Evolutionary conservation across 2,888 invertebrate species (phyloP).

Genomic region (Timema cristinae): DNA sequence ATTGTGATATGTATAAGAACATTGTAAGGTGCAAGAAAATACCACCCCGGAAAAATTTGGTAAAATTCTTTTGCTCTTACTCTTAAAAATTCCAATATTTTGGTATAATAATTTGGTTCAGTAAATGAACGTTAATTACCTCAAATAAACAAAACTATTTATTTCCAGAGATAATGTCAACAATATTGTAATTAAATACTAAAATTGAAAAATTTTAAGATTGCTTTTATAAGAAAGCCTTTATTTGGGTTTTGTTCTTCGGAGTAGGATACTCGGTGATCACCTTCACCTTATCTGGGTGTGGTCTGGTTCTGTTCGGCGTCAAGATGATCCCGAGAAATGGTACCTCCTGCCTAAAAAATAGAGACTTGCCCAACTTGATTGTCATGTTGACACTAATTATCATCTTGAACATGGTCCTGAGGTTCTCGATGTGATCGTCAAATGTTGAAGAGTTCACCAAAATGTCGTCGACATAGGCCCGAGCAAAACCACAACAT

Average conservation of each 20-base stretch:
- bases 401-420: neutral
- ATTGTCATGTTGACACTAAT: neutral
- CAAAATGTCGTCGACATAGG: slow-evolving; percentile 6
- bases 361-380: slow-evolving; percentile 14
- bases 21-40: too few relatives aligned
- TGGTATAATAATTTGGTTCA: too few relatives aligned
- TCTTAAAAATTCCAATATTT: too few relatives aligned
- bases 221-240: slow-evolving; percentile 6
- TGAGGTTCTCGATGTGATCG: neutral
- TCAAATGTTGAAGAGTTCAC: neutral
- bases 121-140: too few relatives aligned
- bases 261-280: neutral
- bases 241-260: neutral
- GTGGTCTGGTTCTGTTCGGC: neutral
- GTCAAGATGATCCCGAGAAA: slow-evolving; percentile 13
- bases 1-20: too few relatives aligned
- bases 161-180: too few relatives aligned
- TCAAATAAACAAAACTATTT: too few relatives aligned
- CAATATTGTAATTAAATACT: too few relatives aligned
- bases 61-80: too few relatives aligned
- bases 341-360: neutral
- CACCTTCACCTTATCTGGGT: neutral
- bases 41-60: too few relatives aligned
- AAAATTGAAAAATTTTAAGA: too few relatives aligned
- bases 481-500: neutral